These are phyloP conservation scores for Melanostigma gelatinosum DNA, from an alignment of 2,113 vertebrate species.

Conservation along the genomic window DNA sequence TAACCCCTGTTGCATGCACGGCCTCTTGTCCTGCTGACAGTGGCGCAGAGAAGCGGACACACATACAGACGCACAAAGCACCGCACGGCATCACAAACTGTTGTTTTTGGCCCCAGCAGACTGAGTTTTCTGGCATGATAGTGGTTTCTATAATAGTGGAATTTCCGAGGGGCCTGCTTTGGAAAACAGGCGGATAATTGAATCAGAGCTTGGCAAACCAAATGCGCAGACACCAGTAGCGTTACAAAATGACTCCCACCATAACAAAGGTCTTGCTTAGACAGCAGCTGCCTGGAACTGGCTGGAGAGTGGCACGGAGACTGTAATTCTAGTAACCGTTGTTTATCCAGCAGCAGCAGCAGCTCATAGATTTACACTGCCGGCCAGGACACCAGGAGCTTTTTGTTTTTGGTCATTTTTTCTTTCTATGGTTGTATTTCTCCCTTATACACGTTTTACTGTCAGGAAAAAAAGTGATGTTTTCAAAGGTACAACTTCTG, in stretches of 20 bases:
- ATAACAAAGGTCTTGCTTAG: conserved; percentile 57
- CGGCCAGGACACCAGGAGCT: background rate
- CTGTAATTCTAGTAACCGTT: background rate
- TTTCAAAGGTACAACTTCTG: background rate
- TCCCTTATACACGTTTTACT: background rate
- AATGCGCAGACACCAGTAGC: conserved; percentile 42
- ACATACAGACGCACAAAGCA: conserved; percentile 13
- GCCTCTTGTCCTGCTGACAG: conserved; percentile 14
- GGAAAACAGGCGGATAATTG: conserved; percentile 61
- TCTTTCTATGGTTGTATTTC: background rate
- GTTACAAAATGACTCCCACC: conserved; percentile 47
- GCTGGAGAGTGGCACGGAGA: conserved; percentile 16
- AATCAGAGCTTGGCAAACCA: conserved; percentile 56
- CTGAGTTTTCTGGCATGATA: conserved; percentile 29
- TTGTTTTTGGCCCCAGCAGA: conserved; percentile 49
- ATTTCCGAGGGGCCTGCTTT: conserved; percentile 61
- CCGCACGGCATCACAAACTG: conserved; percentile 26
- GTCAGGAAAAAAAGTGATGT: background rate
- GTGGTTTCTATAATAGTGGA: conserved; percentile 41
- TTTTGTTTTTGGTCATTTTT: background rate
- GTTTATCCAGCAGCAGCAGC: conserved; percentile 18
- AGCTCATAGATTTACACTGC: background rate
- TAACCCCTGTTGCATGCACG: conserved; percentile 10
- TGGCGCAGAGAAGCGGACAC: background rate
- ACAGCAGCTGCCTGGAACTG: conserved; percentile 41